Conservation (phyloP, 2,797 vertebrate species). For the Lemur catta region DNA sequence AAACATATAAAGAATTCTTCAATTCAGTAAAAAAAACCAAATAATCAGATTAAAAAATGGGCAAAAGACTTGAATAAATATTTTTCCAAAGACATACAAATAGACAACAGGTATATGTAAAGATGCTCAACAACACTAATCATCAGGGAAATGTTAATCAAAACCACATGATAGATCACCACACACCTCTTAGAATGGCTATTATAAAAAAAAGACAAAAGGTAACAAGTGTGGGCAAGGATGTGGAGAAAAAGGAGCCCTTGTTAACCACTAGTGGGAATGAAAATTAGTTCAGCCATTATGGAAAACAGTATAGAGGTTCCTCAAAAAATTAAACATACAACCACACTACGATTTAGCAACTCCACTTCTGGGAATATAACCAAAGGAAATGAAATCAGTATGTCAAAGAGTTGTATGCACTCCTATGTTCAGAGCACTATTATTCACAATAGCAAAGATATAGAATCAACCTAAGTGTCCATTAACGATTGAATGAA, state of each 20-base stretch:
- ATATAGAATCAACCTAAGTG: background rate
- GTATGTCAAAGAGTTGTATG: background rate
- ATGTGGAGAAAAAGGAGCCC: background rate
- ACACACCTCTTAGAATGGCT: background rate
- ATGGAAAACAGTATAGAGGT: background rate
- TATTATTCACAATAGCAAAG: background rate
- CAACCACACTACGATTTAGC: background rate
- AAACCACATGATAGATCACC: background rate
- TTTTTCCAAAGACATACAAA: background rate
- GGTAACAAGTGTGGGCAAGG: background rate
- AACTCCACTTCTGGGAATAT: background rate
- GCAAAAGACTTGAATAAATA: background rate
- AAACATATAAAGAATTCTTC: background rate
- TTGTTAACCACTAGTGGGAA: background rate
- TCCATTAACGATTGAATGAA: too few species aligned
- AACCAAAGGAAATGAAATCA: background rate
- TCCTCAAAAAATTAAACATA: background rate
- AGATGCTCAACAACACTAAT: background rate
- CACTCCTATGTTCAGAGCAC: background rate
- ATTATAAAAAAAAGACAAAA: background rate
- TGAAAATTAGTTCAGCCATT: background rate
- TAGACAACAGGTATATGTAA: background rate
- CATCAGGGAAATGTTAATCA: background rate
- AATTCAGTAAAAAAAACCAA: background rate
- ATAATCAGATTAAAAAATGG: background rate